Evolutionary conservation across 2,888 invertebrate genomes (phyloP).

Genomic region (Nomada hirtipes): DNA sequence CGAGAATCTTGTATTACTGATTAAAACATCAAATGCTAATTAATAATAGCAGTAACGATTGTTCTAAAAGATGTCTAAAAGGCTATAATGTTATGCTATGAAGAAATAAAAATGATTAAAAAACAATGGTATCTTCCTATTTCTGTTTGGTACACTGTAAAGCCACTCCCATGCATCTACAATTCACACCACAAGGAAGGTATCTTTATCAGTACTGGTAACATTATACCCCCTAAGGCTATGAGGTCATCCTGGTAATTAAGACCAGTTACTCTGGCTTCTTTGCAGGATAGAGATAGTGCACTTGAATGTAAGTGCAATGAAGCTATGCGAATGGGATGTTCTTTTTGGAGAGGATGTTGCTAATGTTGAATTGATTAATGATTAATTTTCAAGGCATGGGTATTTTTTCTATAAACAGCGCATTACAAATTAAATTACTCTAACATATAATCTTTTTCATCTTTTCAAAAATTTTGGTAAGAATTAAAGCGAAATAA

Average conservation of each 20-base stretch:
- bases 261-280: conserved; percentile 81
- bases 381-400: conserved; percentile 8
- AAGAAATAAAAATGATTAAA: conserved; percentile 10
- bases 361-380: conserved; percentile 1
- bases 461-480: not conserved
- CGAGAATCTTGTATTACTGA: not conserved
- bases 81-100: not conserved
- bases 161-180: conserved; percentile 68
- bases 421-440: not conserved
- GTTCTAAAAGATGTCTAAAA: not conserved
- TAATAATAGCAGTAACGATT: not conserved
- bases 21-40: not conserved
- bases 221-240: conserved; percentile 80
- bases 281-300: conserved; percentile 66
- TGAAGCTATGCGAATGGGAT: conserved; percentile 60
- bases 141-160: conserved; percentile 20
- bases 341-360: conserved; percentile 26
- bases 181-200: conserved; percentile 64
- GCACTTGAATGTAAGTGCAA: conserved; percentile 52
- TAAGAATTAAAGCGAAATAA: not conserved
- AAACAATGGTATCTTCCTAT: conserved; percentile 10
- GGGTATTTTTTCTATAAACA: not conserved
- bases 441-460: not conserved
- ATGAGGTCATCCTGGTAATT: conserved; percentile 84
- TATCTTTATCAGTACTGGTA: conserved; percentile 78